Evolutionary conservation across 2,113 vertebrate species (phyloP), one percentile per base, ranked within the genome.

Genomic region (Xyliphius kryptos): DNA sequence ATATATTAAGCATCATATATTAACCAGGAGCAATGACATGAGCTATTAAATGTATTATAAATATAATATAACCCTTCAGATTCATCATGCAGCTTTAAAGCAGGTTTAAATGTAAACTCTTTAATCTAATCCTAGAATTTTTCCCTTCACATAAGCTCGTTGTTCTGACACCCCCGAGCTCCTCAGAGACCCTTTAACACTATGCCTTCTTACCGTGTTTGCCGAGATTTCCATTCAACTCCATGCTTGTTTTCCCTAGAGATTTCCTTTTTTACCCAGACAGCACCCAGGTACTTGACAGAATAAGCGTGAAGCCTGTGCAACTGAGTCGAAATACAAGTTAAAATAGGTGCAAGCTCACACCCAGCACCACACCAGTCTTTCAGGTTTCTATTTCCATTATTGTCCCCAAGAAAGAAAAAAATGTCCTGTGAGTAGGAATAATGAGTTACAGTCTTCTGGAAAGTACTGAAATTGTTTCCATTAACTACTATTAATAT

Each of bases 351-450:
- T 20, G 38, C 17, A 37, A 37, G 70, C 63, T 72, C 82, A 84
- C 85, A 80, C 83, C 84, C 84, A 82, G 73, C 47, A 61, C 69
- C 21, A 67, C 77, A 82, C 85, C 76, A 72, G 84, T 85, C 68
- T 73, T 74, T 83, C 85, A 71, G 75, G 81, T 78, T 57, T 38
- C 49, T 13, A 6, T 15, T 62, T 49, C 41, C 46, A 71, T 58
- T 44, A 7, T 58, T 40, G 16, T 15, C 16, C 13, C 46, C 9
- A 1, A 12, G 6, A n/a, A n/a, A n/a, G n/a, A n/a, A n/a, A n/a
- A n/a, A n/a, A n/a, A n/a, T n/a, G n/a, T n/a, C n/a, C n/a, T 56
- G 11, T 55, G 41, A 16, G 41, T 55, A n/a, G 41, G 22, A 64
- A 64, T 56, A 20, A 20, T n/a, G 0, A 15, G 19, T 11, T 37